Base-by-base conservation (phyloP, 1,140 invertebrate genomes). In the Thrips palmi region DNA sequence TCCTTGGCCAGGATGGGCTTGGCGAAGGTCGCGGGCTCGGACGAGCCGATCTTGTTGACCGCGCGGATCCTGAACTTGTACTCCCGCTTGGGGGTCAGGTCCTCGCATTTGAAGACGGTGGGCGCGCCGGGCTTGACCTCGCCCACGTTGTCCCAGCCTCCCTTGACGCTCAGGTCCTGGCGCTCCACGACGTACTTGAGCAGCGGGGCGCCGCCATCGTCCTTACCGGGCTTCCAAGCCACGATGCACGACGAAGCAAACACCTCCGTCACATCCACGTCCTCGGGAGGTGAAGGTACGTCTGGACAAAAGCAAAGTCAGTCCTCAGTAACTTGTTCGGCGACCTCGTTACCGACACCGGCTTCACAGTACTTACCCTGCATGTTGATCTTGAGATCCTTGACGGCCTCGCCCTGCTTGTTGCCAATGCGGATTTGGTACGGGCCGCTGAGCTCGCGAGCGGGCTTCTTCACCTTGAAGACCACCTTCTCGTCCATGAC, bases 51-150 rank as follows among this genome's bases (percentile, higher is more conserved):
- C 52, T 86, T 86, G 55, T 97, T 97, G 10, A 94, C 78, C 33
- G 92, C 93, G 40, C 77, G 71, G 41, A 97, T 89, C 42, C 93
- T 71, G 66, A 98, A 97, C 67, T 91, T 91, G 63, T 83, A 94
- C 50, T 77, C 84, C 57, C 79, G 92, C 60, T 79, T 89, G 14
- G 75, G 74, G 24, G 74, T 65, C 2, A 97, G 67, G 50, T 88
- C 88, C 49, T 81, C 76, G 5, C 89, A 83, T 52, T 93, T 86
- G 53, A 73, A 86, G n/a, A 58, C 65, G 18, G 66, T 68, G 32
- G 71, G 70, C 33, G 69, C 68, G 14, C 64, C 58, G 45, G 63
- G 53, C 27, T 51, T 49, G 11, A 83, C 70, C 59, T 80, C 76
- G 39, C 75, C 80, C 37, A 88, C 74, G 45, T 71, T 77, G 39